Base-by-base conservation (phyloP, 2,888 invertebrate genomes). In the Sesia apiformis region DNA sequence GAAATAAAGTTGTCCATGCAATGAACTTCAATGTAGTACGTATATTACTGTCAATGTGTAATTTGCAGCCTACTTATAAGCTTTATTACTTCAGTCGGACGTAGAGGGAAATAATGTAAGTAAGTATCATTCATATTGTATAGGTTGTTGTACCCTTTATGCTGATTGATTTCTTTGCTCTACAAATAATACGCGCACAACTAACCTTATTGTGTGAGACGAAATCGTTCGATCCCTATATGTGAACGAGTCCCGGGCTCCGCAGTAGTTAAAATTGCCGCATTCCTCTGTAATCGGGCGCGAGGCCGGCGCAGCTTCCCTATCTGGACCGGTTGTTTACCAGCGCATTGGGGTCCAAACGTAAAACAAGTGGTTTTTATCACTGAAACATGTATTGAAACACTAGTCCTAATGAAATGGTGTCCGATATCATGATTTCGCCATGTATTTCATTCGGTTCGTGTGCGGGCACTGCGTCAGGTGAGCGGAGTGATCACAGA, bases 241-340 rank as follows among this genome's bases (percentile, higher is more conserved):
- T 77, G 72, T 76, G 76, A 81, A 81, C 78, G 78, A 81, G 79
- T 82, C 78, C 81, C 76, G 81, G 78, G 74, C 81, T 81, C 86
- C 81, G 87, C 86, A 86, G 86, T 86, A 84, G 87, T 86, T 87
- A 87, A 88, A 87, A 86, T 87, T 87, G 81, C 88, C 85, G 88
- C 88, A 89, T 89, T 89, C 88, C 88, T 79, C 79, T 81, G 82
- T 81, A 81, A 57, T 74, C 81, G 77, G 82, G 84, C 84, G 83
- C 78, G 78, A 77, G 81, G 79, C 80, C 79, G 79, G 76, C 83
- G 84, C 85, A 85, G 84, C 84, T 77, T 86, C 84, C 81, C 79
- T 78, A 76, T 80, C 78, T 78, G 82, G 84, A 84, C 84, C 84
- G 84, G 83, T 83, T 78, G 80, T 69, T 72, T 69, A 72, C 71